Percentiles rank a stretch among this genome's conserved stretches.
These are phyloP conservation scores for Tachina fera DNA, from an alignment of 2,888 invertebrate genomes.

Conservation along the genomic window DNA sequence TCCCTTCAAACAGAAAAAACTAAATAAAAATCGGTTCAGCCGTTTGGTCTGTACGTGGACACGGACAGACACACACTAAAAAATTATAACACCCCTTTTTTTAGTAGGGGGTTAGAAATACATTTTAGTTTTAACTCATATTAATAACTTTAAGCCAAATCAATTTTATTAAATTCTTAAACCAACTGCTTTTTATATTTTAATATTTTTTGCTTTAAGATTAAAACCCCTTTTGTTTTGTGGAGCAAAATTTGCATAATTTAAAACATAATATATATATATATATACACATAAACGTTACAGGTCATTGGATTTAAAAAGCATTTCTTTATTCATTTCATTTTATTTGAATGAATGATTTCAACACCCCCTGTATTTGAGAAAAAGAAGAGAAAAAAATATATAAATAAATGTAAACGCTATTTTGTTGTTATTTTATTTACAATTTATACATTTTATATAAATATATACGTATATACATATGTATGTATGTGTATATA, in stretches of 20 bases:
- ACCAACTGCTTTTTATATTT: background rate
- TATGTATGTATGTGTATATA: background rate
- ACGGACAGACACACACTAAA: too few species aligned
- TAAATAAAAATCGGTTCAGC: too few species aligned
- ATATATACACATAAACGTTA: constrained; percentile 12
- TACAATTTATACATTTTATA: constrained; percentile 42
- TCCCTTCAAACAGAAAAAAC: too few species aligned
- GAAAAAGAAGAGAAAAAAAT: constrained; percentile 11
- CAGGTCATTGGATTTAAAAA: constrained; percentile 66
- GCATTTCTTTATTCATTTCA: constrained; percentile 54
- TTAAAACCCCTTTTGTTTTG: constrained; percentile 2
- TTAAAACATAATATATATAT: constrained; percentile 7
- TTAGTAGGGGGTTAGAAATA: too few species aligned
- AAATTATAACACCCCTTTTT: too few species aligned
- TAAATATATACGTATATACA: background rate
- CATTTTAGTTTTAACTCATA: too few species aligned
- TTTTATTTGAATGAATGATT: constrained; percentile 64
- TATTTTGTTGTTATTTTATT: constrained; percentile 34
- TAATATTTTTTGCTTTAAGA: background rate
- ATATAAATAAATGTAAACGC: background rate
- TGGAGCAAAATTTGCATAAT: constrained; percentile 49
- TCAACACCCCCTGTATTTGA: constrained; percentile 56
- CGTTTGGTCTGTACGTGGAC: too few species aligned
- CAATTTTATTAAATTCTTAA: background rate
- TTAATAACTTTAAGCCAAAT: too few species aligned